Evolutionary conservation across 2,888 invertebrate genomes (phyloP), one percentile per base, ranked within the genome.

Genomic region (Disparrhopalites patrizii): DNA sequence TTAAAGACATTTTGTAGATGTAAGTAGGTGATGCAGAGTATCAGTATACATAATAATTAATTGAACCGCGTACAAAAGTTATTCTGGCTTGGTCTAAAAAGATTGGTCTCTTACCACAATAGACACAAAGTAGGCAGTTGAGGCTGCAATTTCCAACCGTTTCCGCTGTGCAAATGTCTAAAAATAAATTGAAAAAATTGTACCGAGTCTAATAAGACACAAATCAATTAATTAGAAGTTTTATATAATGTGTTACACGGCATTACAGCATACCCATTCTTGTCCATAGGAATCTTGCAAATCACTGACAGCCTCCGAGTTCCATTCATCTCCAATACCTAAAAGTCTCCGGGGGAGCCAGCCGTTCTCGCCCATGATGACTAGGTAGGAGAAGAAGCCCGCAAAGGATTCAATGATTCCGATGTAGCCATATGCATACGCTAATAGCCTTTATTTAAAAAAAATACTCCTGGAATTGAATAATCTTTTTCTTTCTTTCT

Each of bases 341-440:
- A 85, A 73, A 10, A 87, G 77, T 66, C 77, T 81, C 10, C 72
- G 72, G 0, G 91, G 90, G 77, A 86, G 82, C 79, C 93, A 93
- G 0, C 93, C 93, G 77, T 91, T 86, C 78, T 89, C 89, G 20
- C 88, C 89, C 86, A 93, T 87, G 55, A 93, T 87, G 68, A 90
- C 83, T 77, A 93, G 91, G 79, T 93, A 94, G 10, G 88, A 85
- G 77, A 87, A 91, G 82, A 93, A 92, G 33, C 91, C 93, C 65
- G 90, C 90, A 1, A 87, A 83, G 0, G 92, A 33, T 57, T 94
- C 93, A 52, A 92, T 87, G 81, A 91, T 84, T 40, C 93, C 93
- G 67, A 92, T 87, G 78, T 93, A 92, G 5, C 90, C 90, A 76
- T 93, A 94, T 0, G 90, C 87, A 76, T 92, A 85, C 31, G 86